These are phyloP conservation scores for Thyatira batis DNA, from an alignment of 2,888 invertebrate species.

Conservation along the genomic window DNA sequence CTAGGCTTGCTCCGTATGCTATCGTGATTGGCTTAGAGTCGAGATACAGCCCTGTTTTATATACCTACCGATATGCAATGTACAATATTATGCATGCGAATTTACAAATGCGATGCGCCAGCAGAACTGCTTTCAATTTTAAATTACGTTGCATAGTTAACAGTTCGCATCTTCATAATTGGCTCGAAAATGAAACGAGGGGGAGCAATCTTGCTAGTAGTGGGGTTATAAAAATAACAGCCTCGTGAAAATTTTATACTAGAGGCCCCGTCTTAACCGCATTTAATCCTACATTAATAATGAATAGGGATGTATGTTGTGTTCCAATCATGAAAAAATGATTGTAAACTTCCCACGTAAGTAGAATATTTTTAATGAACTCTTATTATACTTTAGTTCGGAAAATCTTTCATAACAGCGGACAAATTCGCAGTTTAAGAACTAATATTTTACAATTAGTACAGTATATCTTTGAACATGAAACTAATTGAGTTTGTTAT, in stretches of 20 bases:
- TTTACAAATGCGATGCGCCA: not conserved
- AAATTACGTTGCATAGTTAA: not conserved
- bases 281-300: too few species aligned
- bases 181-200: not conserved
- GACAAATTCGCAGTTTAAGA: too few species aligned
- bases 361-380: too few species aligned
- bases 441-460: too few species aligned
- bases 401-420: too few species aligned
- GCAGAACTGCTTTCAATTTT: not conserved
- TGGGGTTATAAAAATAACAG: conserved; percentile 1
- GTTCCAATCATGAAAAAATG: too few species aligned
- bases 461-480: too few species aligned
- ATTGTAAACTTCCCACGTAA: too few species aligned
- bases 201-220: not conserved
- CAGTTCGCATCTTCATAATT: not conserved
- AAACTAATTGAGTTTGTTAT: too few species aligned
- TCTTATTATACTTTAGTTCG: too few species aligned
- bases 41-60: not conserved
- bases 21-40: not conserved
- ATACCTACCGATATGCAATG: not conserved
- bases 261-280: not conserved
- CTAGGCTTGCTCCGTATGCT: conserved; percentile 16
- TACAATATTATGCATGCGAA: not conserved
- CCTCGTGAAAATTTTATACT: not conserved
- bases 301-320: too few species aligned